Percentiles rank a stretch among this genome's conserved stretches.
Evolutionary conservation across 1,140 invertebrate genomes (phyloP).

Genomic region (Cydia pomonella): DNA sequence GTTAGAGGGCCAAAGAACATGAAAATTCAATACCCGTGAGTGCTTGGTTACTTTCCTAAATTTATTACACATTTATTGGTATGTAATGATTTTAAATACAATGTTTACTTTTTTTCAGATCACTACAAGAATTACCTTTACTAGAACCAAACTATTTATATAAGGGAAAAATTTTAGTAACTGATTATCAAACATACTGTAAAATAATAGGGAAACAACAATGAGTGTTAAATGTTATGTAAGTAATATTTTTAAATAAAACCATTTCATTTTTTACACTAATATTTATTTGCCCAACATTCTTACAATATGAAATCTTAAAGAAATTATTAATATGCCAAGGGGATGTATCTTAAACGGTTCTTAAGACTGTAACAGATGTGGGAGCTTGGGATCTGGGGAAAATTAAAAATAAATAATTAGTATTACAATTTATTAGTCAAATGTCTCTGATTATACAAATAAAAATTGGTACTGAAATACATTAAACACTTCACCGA

Average conservation of each 20-base stretch:
- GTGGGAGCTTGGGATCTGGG: slow-evolving; percentile 70
- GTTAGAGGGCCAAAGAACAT: slow-evolving; percentile 82
- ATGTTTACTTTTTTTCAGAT: slow-evolving; percentile 43
- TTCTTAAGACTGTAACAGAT: slow-evolving; percentile 46
- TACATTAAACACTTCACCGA: slow-evolving; percentile 62
- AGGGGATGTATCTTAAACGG: slow-evolving; percentile 38
- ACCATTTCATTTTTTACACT: not conserved
- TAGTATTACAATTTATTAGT: slow-evolving; percentile 67
- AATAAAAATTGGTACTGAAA: slow-evolving; percentile 52
- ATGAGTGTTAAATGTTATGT: slow-evolving; percentile 13
- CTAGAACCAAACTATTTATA: slow-evolving; percentile 64
- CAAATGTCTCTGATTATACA: slow-evolving; percentile 55
- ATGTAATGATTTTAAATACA: not conserved
- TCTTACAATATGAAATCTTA: not conserved
- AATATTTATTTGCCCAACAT: not conserved
- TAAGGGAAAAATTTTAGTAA: slow-evolving; percentile 70
- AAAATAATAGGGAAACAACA: slow-evolving; percentile 62
- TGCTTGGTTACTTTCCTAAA: slow-evolving; percentile 28
- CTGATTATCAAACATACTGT: slow-evolving; percentile 75
- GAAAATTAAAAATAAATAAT: slow-evolving; percentile 61
- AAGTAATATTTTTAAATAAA: slow-evolving; percentile 2
- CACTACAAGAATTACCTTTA: slow-evolving; percentile 47
- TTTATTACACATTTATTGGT: not conserved
- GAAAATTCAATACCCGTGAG: slow-evolving; percentile 76
- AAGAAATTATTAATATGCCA: not conserved